Percentiles rank a stretch among this genome's conserved stretches.
Evolutionary conservation across 2,797 vertebrate species (phyloP).

Genomic region (Anisognathus igniventris): DNA sequence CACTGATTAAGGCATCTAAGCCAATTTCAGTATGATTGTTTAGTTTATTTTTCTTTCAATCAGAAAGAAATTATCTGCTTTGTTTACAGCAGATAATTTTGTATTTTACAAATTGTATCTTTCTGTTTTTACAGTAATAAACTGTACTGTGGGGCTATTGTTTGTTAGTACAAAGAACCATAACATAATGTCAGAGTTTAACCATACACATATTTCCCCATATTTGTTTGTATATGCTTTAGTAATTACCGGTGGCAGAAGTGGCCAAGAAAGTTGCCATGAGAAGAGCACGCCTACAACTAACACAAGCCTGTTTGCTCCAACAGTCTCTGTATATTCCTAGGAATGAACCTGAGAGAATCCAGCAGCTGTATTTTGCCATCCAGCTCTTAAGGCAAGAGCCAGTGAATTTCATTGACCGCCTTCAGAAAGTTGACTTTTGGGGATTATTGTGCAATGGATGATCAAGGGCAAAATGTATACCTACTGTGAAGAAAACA

Average conservation of each 20-base stretch:
- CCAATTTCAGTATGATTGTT: background rate
- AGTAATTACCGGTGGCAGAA: background rate
- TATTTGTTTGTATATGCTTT: background rate
- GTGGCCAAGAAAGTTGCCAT: background rate
- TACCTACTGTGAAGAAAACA: background rate
- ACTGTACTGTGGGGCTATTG: background rate
- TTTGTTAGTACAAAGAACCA: background rate
- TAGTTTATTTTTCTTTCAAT: constrained; percentile 12
- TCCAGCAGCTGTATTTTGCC: background rate
- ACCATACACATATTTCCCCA: background rate
- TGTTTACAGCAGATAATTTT: constrained; percentile 2
- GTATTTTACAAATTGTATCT: background rate
- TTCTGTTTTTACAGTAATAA: background rate
- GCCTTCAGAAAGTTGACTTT: background rate
- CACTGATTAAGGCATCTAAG: background rate
- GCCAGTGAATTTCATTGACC: background rate
- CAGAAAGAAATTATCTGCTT: background rate
- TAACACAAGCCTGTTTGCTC: background rate
- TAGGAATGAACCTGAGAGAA: background rate
- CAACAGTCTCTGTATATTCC: background rate
- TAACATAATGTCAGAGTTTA: background rate
- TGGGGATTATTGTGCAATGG: background rate
- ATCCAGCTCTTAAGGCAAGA: background rate
- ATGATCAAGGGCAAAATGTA: background rate
- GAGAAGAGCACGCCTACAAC: background rate